Percentiles rank a stretch among this genome's conserved stretches.
Evolutionary conservation across 2,888 invertebrate genomes (phyloP).

Genomic region (Drosophila flavopinicola): DNA sequence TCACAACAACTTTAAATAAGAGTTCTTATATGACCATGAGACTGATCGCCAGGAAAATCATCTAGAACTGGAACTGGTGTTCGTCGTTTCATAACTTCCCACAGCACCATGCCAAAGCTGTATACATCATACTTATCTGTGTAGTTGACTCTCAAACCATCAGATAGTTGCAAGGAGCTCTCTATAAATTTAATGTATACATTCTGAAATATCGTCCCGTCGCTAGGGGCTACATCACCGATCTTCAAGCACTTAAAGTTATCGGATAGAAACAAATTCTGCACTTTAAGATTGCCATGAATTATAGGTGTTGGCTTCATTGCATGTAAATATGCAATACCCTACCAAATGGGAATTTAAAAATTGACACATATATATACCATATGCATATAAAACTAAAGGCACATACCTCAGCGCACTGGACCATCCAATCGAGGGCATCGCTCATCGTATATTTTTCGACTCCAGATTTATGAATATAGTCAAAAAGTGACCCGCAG

Average conservation of each 20-base stretch:
- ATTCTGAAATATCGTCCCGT: no score
- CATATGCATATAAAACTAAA: no score
- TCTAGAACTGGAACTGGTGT: background rate
- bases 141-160: no score
- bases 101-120: constrained; percentile 32
- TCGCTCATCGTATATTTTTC: background rate
- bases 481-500: constrained; percentile 3
- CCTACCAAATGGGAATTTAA: background rate
- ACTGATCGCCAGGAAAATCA: no score
- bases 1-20: no score
- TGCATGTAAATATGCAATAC: constrained; percentile 9
- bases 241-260: constrained; percentile 17
- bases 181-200: no score
- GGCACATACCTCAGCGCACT: constrained; percentile 6
- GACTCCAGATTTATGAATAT: constrained; percentile 8
- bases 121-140: constrained; percentile 24
- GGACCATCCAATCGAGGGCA: constrained; percentile 20
- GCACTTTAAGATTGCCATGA: constrained; percentile 15
- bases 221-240: background rate
- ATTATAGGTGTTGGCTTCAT: constrained; percentile 5
- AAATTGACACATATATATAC: no score
- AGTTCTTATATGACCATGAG: no score
- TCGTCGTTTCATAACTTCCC: no score
- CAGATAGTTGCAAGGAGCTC: no score
- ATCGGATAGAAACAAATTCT: constrained; percentile 17